Evolutionary conservation across 2,888 invertebrate species (phyloP).

Genomic region (Mesochorus sp.): DNA sequence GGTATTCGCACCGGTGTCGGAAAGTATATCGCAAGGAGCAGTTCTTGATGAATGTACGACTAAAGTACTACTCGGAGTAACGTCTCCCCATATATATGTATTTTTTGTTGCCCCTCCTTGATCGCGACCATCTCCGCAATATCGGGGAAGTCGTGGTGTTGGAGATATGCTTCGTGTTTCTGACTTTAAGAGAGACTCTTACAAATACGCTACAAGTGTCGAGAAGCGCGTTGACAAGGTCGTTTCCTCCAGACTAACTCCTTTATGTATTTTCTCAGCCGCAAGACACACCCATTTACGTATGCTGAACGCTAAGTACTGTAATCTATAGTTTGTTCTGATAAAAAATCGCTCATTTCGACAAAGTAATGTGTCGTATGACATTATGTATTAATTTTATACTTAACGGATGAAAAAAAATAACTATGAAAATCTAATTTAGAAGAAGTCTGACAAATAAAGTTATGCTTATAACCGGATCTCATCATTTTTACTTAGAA

Average conservation of each 20-base stretch:
- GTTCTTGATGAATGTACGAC: constrained; percentile 46
- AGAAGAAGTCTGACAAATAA: too few relatives aligned
- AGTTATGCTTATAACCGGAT: too few relatives aligned
- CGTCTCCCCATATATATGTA: constrained; percentile 60
- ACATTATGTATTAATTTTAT: too few relatives aligned
- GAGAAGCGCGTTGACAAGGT: constrained; percentile 71
- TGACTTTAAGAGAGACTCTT: constrained; percentile 23
- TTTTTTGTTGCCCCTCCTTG: constrained; percentile 57
- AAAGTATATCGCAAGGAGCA: constrained; percentile 15
- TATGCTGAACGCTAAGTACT: constrained; percentile 25
- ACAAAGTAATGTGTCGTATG: constrained; percentile 15
- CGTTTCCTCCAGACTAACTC: constrained; percentile 64
- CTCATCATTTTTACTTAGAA: too few relatives aligned
- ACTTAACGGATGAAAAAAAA: too few relatives aligned
- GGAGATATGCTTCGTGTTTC: constrained; percentile 47
- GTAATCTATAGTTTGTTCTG: constrained; percentile 6
- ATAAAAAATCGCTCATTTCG: constrained; percentile 27
- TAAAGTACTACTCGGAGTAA: constrained; percentile 56
- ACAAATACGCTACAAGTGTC: constrained; percentile 20
- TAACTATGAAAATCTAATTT: too few relatives aligned
- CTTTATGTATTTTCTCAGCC: constrained; percentile 51
- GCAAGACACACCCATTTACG: constrained; percentile 62
- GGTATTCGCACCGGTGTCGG: background rate
- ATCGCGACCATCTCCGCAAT: constrained; percentile 42
- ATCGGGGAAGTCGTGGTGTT: constrained; percentile 51